Evolutionary conservation across 2,797 vertebrate genomes (phyloP).

Genomic region (Diplodus sargus): DNA sequence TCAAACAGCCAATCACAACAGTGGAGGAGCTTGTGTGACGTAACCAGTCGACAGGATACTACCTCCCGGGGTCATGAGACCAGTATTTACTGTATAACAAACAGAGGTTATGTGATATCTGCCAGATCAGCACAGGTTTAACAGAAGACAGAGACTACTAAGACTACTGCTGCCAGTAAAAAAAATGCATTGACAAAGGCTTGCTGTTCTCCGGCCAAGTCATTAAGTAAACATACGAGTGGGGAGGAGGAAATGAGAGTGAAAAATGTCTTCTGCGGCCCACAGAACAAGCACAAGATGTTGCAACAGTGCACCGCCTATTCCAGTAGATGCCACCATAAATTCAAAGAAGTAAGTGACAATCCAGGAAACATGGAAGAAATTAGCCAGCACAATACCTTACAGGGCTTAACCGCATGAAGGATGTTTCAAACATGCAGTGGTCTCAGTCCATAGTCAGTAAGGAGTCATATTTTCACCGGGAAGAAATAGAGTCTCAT

Average conservation of each 20-base stretch:
- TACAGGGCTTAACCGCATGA: not conserved
- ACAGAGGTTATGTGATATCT: not conserved
- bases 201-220: constrained; percentile 8
- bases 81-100: not conserved
- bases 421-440: not conserved
- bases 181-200: not conserved
- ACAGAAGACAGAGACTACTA: not conserved
- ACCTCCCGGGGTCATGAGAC: not conserved
- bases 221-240: constrained; percentile 32
- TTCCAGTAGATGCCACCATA: accelerated
- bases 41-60: not conserved
- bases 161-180: not conserved
- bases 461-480: not conserved
- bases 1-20: constrained; percentile 3
- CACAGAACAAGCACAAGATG: constrained; percentile 42
- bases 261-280: constrained; percentile 36
- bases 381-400: not conserved
- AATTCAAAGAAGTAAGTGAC: not conserved
- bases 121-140: not conserved
- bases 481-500: too few species aligned
- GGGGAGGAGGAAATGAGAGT: constrained; percentile 60
- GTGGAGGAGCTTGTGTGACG: not conserved
- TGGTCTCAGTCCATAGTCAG: not conserved
- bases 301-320: constrained; percentile 45
- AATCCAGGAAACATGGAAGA: constrained; percentile 23